These are phyloP conservation scores for Xenopus laevis DNA, from an alignment of 2,113 vertebrate genomes.

Conservation along the genomic window DNA sequence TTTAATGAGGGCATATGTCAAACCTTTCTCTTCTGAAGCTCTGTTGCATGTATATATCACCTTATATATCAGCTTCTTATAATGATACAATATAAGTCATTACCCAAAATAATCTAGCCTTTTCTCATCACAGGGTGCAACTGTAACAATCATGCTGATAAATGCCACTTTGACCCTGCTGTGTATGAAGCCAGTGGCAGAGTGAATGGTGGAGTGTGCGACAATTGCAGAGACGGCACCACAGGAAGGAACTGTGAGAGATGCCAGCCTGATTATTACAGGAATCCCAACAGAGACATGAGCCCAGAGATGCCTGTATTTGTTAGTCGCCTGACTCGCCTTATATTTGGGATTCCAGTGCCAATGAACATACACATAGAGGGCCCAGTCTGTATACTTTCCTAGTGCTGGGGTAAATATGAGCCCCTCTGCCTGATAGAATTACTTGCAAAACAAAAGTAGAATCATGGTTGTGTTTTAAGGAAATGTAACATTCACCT, in stretches of 20 bases:
- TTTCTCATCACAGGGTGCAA: constrained; percentile 70
- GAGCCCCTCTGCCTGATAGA: too few relatives aligned
- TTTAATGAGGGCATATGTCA: too few relatives aligned
- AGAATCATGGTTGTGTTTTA: too few relatives aligned
- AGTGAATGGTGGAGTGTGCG: constrained; percentile 82
- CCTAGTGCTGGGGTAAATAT: too few relatives aligned
- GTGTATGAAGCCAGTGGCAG: constrained; percentile 71
- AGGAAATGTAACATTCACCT: too few relatives aligned
- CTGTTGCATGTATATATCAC: too few relatives aligned
- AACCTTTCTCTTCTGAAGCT: too few relatives aligned
- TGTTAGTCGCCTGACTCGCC: constrained; percentile 80
- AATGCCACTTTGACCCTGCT: constrained; percentile 76
- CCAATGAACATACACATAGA: too few relatives aligned
- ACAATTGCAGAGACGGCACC: constrained; percentile 81
- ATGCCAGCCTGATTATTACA: constrained; percentile 77
- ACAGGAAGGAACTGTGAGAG: constrained; percentile 80
- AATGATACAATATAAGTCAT: background rate
- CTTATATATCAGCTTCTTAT: too few relatives aligned
- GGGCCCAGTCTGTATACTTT: too few relatives aligned
- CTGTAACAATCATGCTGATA: constrained; percentile 83
- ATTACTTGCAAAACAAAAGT: too few relatives aligned
- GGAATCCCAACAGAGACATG: constrained; percentile 65
- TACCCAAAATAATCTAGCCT: accelerated
- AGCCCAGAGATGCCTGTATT: constrained; percentile 76
- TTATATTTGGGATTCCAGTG: too few relatives aligned